phyloP scores from a whole-genome alignment of 2,888 invertebrate genomes.

The Carpatolechia fugitivella region DNA sequence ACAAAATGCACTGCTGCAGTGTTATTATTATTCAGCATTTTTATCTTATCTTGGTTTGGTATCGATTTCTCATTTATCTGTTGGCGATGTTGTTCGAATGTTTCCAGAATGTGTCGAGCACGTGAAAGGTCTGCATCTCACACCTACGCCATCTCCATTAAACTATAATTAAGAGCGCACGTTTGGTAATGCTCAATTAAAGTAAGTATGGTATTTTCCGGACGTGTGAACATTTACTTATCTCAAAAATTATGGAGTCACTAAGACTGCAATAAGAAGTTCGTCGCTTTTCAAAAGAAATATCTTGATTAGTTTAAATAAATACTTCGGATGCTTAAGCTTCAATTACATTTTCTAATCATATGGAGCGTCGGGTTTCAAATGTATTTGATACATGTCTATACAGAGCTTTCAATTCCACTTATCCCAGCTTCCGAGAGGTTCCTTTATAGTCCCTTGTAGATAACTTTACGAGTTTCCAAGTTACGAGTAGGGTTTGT shows the following conservation, averaged over 20 bases:
- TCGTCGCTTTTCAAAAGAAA: too few species aligned
- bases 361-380: too few species aligned
- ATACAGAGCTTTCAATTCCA: not conserved
- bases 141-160: constrained; percentile 4
- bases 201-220: too few species aligned
- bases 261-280: too few species aligned
- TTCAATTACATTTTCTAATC: too few species aligned
- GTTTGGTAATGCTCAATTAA: not conserved
- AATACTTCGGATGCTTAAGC: too few species aligned
- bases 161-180: not conserved
- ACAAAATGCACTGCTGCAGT: constrained; percentile 1
- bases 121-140: not conserved
- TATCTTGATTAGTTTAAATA: too few species aligned
- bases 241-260: too few species aligned
- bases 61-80: constrained; percentile 12
- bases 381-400: too few species aligned
- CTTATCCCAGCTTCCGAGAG: not conserved
- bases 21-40: constrained; percentile 2
- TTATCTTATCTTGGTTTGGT: constrained; percentile 4
- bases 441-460: not conserved
- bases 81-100: not conserved
- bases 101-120: not conserved
- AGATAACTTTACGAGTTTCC: not conserved
- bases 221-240: too few species aligned
- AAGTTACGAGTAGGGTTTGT: not conserved